Conservation (phyloP, 2,888 invertebrate species). For the Andricus curvator region DNA sequence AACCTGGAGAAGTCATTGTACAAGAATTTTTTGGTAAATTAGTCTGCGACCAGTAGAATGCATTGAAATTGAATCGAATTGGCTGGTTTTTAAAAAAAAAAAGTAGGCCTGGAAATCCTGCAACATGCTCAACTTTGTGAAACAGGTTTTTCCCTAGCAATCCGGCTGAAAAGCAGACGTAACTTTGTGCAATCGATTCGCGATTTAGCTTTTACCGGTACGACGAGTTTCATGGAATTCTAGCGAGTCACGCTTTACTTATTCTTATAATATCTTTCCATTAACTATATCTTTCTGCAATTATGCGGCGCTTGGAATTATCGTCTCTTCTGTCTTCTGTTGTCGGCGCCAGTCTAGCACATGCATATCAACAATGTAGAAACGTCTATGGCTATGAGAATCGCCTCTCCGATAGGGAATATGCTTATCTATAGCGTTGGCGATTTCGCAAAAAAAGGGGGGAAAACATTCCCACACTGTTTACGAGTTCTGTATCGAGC, state of each 20-base stretch:
- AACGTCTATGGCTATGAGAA: neutral
- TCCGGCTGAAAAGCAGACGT: neutral
- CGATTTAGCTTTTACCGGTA: no score
- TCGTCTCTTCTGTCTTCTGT: conserved; percentile 19
- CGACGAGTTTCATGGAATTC: conserved; percentile 54
- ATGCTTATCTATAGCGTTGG: conserved; percentile 23
- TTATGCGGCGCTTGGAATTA: conserved; percentile 36
- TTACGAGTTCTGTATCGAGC: conserved; percentile 23
- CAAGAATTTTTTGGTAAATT: no score
- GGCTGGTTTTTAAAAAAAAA: no score
- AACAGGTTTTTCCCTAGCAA: no score
- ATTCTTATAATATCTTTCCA: conserved; percentile 47
- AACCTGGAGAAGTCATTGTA: no score
- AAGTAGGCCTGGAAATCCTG: no score
- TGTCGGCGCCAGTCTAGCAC: conserved; percentile 29
- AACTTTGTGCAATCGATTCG: conserved; percentile 21
- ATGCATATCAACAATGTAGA: conserved; percentile 5
- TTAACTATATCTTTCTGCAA: conserved; percentile 32
- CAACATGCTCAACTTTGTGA: no score
- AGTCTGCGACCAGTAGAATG: no score
- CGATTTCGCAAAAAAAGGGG: conserved; percentile 2
- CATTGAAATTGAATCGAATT: no score
- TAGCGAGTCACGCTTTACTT: conserved; percentile 52
- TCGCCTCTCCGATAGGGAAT: conserved; percentile 17
- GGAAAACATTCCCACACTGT: conserved; percentile 8